Conservation (phyloP, 2,113 vertebrate species). For the Lophochroa leadbeateri region DNA sequence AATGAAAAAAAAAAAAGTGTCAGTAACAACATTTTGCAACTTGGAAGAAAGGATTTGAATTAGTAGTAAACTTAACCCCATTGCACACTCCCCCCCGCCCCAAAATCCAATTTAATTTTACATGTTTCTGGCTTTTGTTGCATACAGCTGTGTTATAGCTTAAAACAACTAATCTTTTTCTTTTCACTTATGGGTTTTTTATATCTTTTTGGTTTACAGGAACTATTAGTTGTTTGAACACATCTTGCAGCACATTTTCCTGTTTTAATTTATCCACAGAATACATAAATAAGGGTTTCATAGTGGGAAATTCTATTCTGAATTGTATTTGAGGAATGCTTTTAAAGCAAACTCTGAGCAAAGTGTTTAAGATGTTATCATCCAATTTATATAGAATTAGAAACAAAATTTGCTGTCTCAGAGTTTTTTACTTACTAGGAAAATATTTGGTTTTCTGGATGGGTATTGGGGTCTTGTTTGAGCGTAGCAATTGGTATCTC, state of each 20-base stretch:
- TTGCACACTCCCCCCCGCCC: not conserved
- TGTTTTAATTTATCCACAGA: constrained; percentile 56
- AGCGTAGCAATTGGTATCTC: not conserved
- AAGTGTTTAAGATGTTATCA: constrained; percentile 60
- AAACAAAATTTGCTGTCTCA: not conserved
- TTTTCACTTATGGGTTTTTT: constrained; percentile 29
- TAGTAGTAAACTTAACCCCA: constrained; percentile 15
- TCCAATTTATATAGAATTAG: constrained; percentile 27
- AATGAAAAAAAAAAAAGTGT: constrained; percentile 49
- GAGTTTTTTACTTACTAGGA: not conserved
- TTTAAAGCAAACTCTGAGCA: constrained; percentile 28
- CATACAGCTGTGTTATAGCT: constrained; percentile 67
- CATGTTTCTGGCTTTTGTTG: constrained; percentile 63
- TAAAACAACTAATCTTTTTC: constrained; percentile 66
- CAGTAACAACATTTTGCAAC: constrained; percentile 45
- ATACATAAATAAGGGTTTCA: constrained; percentile 52
- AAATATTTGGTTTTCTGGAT: not conserved
- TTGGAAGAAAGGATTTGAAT: constrained; percentile 41
- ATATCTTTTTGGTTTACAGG: constrained; percentile 34
- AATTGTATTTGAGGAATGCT: constrained; percentile 53
- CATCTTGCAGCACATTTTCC: constrained; percentile 64
- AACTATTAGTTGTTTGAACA: constrained; percentile 57
- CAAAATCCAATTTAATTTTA: constrained; percentile 62
- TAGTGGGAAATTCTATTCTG: constrained; percentile 27
- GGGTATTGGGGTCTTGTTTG: not conserved